Base-by-base conservation (phyloP, 2,113 vertebrate genomes). In the Eidolon helvum region DNA sequence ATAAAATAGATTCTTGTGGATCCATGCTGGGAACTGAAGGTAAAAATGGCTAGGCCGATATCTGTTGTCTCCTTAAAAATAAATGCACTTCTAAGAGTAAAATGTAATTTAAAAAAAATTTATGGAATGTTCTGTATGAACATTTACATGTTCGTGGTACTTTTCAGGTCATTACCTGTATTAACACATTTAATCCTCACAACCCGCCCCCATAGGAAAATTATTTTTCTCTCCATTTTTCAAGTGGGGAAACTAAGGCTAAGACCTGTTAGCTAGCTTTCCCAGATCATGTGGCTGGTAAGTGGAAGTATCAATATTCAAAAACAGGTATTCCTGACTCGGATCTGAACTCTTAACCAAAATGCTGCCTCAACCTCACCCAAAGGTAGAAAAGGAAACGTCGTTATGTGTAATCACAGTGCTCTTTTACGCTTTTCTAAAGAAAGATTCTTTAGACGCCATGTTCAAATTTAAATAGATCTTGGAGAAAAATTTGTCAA, bases 81-180 rank as follows among this genome's bases (percentile, higher is more conserved):
- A 85, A 89, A 72, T n/a, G 4, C 72, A 96, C 94, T 87, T 80
- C 63, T 53, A 68, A 68, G 63, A 78, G 48, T 53, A 91, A 91
- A 57, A 69, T 82, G 5, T 43, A 21, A 78, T 66, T 75, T 12
- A 5, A 1, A 1, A 8, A 12, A 88, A 59, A 22, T 65, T 50
- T 63, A 9, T 53, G 4, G 21, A 43, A 38, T 59, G 2, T 93
- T 85, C 40, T 59, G 0, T 61, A 28, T 77, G 40, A 71, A 28
- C n/a, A 72, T 77, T 69, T 8, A 45, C 2, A 53, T 30, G 11
- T 11, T 90, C 30, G 38, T 38, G 21, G 14, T 50, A 59, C 28
- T 92, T 96, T 78, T 24, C 33, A 53, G 63, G 35, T 92, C 24
- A 78, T n/a, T 66, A 38, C 40, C 12, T 93, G 16, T 18, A 61